Evolutionary conservation across 2,113 vertebrate species (phyloP), one percentile per base, ranked within the genome.

Genomic region (Laterallus jamaicensis): DNA sequence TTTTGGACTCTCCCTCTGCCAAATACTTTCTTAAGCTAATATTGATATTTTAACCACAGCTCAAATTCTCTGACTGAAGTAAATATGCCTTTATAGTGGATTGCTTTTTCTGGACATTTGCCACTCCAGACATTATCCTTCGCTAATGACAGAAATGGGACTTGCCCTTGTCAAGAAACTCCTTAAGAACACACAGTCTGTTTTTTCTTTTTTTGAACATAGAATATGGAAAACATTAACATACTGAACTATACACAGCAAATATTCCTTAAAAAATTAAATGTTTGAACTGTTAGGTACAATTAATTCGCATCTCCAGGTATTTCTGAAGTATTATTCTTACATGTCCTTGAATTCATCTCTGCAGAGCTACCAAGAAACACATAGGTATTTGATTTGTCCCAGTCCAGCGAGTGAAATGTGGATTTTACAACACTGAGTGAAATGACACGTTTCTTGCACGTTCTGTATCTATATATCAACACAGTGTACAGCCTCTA

Each of bases 11-110:
- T n/a, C 71, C 70, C 90, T 4, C 77, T 95, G 96, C 97, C 98
- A 98, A 97, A 96, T 95, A 96, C 97, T 96, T 96, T 96, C 96
- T 97, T 82, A 81, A 97, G 90, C 95, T 97, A 98, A 98, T 98
- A 98, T 95, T 98, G 97, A 96, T 97, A 75, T 76, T 97, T 96
- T 89, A 98, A 97, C 97, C 82, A 52, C 97, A 97, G 96, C 95
- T 97, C 96, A 75, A 96, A 96, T 79, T 92, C 94, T 83, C 52
- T 50, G 75, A 96, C 97, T 81, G 95, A 96, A 91, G 96, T 92
- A 91, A 97, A 96, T 88, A 96, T 71, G 85, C 91, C 96, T 97
- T 86, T 83, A 81, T 58, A 83, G 92, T 47, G 86, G 93, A 95
- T 91, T 95, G 94, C 54, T 90, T 88, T 78, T 91, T 66, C 94